Evolutionary conservation across 2,113 vertebrate genomes (phyloP).

Genomic region (Butastur rufipennis): DNA sequence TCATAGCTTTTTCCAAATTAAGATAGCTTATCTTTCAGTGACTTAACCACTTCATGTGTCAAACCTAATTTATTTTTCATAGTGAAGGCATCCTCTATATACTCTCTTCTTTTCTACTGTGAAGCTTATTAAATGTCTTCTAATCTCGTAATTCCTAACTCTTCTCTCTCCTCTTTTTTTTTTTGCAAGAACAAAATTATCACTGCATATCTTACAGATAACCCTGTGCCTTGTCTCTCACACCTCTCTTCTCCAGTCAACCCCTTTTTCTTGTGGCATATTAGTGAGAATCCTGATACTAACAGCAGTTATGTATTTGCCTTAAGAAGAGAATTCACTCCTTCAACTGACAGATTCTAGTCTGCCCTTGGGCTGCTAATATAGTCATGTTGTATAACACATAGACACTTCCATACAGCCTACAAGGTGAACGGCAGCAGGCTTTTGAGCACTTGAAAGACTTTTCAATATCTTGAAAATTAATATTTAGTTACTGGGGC

Average conservation of each 20-base stretch:
- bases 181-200: not conserved
- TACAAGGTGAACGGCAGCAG: not conserved
- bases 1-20: not conserved
- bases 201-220: constrained; percentile 8
- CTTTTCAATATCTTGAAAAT: not conserved
- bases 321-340: not conserved
- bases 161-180: not conserved
- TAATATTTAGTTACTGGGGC: not conserved
- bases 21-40: not conserved
- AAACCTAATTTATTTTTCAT: not conserved
- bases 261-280: not conserved
- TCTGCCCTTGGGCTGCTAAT: not conserved
- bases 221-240: not conserved
- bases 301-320: not conserved
- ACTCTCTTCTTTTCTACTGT: not conserved
- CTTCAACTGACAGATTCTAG: not conserved
- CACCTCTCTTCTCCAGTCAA: not conserved
- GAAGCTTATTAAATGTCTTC: not conserved
- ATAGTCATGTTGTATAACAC: not conserved
- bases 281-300: not conserved
- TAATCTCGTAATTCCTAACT: not conserved
- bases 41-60: not conserved
- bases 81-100: not conserved
- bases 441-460: not conserved
- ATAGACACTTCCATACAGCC: not conserved